A percentile compares a stretch with the other conserved stretches of the same genome.
These are phyloP conservation scores for Sinohyriopsis cumingii DNA, from an alignment of 2,888 invertebrate species.

Conservation along the genomic window DNA sequence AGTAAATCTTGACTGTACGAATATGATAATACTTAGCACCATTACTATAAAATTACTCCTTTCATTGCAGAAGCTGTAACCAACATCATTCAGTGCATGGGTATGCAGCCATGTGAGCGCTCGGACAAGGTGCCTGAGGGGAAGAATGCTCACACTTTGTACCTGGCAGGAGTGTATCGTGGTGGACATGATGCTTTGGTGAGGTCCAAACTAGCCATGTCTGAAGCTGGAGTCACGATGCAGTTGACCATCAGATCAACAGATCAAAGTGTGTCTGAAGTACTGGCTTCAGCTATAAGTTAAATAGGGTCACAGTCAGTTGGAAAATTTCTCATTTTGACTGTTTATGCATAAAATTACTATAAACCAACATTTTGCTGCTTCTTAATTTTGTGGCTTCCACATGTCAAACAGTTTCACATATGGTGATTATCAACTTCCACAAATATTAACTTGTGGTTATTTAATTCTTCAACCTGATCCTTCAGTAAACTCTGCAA, in stretches of 20 bases:
- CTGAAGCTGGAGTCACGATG: conserved; percentile 88
- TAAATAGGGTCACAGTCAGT: conserved; percentile 33
- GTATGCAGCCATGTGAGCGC: conserved; percentile 88
- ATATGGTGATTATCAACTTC: too few relatives aligned
- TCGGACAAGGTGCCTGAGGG: conserved; percentile 88
- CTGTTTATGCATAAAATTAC: too few relatives aligned
- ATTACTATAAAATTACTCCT: background rate
- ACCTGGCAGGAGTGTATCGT: conserved; percentile 89
- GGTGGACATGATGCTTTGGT: conserved; percentile 93
- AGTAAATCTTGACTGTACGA: too few relatives aligned
- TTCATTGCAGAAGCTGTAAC: conserved; percentile 81
- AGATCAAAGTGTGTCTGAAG: conserved; percentile 87
- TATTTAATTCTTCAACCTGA: too few relatives aligned
- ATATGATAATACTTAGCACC: background rate
- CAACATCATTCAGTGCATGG: conserved; percentile 86
- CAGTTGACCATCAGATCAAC: conserved; percentile 91
- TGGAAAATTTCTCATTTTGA: too few relatives aligned
- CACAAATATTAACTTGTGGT: too few relatives aligned
- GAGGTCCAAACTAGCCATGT: conserved; percentile 86
- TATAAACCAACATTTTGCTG: too few relatives aligned
- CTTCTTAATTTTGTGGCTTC: too few relatives aligned
- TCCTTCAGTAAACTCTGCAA: too few relatives aligned
- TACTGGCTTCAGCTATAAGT: conserved; percentile 77
- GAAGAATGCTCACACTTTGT: conserved; percentile 84
- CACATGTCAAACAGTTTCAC: too few relatives aligned